Base-by-base conservation (phyloP, 2,113 vertebrate species). In the Crotalus helleri region DNA sequence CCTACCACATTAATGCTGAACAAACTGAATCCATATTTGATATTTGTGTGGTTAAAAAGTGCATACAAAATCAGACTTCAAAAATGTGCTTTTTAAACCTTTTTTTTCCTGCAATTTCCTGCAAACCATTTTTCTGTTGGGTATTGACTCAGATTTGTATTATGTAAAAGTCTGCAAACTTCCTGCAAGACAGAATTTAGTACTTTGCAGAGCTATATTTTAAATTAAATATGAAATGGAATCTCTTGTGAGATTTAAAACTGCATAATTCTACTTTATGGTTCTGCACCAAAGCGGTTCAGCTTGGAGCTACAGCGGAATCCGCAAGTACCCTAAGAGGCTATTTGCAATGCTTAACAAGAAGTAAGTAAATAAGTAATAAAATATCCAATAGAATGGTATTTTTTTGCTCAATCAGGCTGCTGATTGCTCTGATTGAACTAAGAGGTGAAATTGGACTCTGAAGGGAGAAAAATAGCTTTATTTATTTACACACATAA, bases 211-310 rank as follows among this genome's bases (percentile, higher is more conserved):
- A 46, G 21, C 55, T 49, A 93, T 88, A 96, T 87, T 69, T 81
- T 93, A 24, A 92, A 94, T 90, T 93, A 95, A 88, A 91, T 92
- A 89, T 39, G 29, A 91, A 94, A 81, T 5, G n/a, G 87, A 94
- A 87, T 85, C 33, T 94, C 54, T 89, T 39, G 86, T 55, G 87
- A 95, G 61, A 86, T 91, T 93, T 13, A 93, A 93, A 93, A 53
- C 9, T 24, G 3, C 3, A 88, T 91, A 85, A 15, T 92, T 93
- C 88, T 92, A 51, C 54, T 87, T 59, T 85, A 51, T 91, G 15
- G 90, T 94, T 94, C 86, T 86, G 24, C 46, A 91, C n/a, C 51
- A 90, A 93, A 92, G 17, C 85, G 61, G 0, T 33, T 92, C 92
- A 49, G 39, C 53, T 58, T 89, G 87, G 92, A 92, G 55, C 26